A percentile compares a stretch with the other conserved stretches of the same genome.
Evolutionary conservation across 2,113 vertebrate species (phyloP).

Genomic region (Pholis gunnellus): DNA sequence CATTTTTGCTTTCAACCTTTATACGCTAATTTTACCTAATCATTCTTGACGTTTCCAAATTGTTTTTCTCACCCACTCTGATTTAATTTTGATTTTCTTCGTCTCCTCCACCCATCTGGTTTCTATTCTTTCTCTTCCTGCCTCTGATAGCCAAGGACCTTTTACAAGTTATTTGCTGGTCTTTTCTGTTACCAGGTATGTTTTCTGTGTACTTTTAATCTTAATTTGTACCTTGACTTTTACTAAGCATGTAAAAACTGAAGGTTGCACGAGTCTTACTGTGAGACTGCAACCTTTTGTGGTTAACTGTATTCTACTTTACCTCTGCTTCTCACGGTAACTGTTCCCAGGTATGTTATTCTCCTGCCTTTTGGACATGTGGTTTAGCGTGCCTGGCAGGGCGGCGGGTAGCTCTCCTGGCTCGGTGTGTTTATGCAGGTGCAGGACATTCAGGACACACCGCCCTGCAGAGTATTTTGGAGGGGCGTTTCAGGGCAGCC

Average conservation of each 20-base stretch:
- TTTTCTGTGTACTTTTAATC: conserved; percentile 38
- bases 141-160: conserved; percentile 4
- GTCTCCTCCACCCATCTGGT: conserved; percentile 26
- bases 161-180: conserved; percentile 11
- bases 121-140: neutral
- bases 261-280: conserved; percentile 26
- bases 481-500: conserved; percentile 71
- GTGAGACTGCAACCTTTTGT: conserved; percentile 31
- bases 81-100: conserved; percentile 19
- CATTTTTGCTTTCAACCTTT: conserved; percentile 40
- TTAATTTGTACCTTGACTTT: conserved; percentile 38
- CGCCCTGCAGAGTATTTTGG: conserved; percentile 67
- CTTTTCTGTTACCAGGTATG: conserved; percentile 2
- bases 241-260: conserved; percentile 15
- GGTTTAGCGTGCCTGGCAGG: conserved; percentile 73
- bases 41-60: conserved; percentile 37
- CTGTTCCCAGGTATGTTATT: conserved; percentile 75
- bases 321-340: conserved; percentile 72
- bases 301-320: conserved; percentile 47
- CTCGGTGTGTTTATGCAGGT: conserved; percentile 85
- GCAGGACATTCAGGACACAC: conserved; percentile 76
- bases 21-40: conserved; percentile 25
- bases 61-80: conserved; percentile 38
- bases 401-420: conserved; percentile 58
- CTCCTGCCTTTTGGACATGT: conserved; percentile 72